Conservation (phyloP, 2,113 vertebrate species). For the Chaetorhynchus papuensis region DNA sequence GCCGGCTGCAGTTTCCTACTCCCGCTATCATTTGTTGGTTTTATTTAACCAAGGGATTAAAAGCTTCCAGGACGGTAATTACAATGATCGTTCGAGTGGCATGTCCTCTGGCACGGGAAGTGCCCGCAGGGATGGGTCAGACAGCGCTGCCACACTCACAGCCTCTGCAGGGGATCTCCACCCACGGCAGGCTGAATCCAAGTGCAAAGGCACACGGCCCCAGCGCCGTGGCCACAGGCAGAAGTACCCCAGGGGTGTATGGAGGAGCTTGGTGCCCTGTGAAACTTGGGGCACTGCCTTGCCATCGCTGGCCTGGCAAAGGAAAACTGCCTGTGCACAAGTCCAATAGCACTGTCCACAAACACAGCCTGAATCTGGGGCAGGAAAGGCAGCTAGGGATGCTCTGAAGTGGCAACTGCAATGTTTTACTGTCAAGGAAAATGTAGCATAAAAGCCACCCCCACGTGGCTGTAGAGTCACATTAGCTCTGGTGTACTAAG, state of each 20-base stretch:
- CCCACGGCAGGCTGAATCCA: not conserved
- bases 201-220: not conserved
- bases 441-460: not conserved
- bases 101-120: not conserved
- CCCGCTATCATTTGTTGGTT: not conserved
- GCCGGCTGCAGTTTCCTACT: not conserved
- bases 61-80: constrained; percentile 25
- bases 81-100: not conserved
- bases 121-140: not conserved
- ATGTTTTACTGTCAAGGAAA: not conserved
- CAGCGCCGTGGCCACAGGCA: accelerated
- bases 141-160: not conserved
- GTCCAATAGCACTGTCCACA: accelerated
- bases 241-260: accelerated
- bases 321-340: not conserved
- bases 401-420: not conserved
- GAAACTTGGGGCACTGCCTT: not conserved
- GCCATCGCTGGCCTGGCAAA: accelerated
- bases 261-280: not conserved
- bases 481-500: not conserved
- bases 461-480: not conserved
- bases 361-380: not conserved
- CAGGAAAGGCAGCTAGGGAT: not conserved
- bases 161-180: not conserved
- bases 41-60: constrained; percentile 32